Percentiles rank a stretch among this genome's conserved stretches.
Conservation (phyloP, 1,140 invertebrate genomes). For the Heliconius hewitsoni region DNA sequence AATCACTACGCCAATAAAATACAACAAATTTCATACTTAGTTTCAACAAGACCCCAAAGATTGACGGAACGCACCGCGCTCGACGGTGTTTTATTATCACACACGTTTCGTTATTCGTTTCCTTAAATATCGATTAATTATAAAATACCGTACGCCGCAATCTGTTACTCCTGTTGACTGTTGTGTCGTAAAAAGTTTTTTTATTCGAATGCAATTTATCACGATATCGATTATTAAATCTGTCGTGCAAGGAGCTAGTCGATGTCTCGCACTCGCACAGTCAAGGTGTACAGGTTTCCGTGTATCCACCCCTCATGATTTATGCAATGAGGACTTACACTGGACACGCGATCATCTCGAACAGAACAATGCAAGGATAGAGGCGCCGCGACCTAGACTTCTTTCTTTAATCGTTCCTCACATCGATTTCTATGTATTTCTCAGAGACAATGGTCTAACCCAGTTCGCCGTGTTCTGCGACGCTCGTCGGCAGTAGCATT, state of each 20-base stretch:
- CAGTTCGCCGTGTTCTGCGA: slow-evolving; percentile 54
- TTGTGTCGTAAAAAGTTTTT: slow-evolving; percentile 21
- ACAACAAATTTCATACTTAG: slow-evolving; percentile 23
- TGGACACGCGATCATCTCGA: slow-evolving; percentile 71
- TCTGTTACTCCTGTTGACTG: slow-evolving; percentile 20
- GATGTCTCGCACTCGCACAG: slow-evolving; percentile 18
- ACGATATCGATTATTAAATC: slow-evolving; percentile 29
- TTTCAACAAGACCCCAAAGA: background rate
- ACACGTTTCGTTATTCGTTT: background rate
- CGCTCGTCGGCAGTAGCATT: slow-evolving; percentile 40
- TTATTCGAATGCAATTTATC: slow-evolving; percentile 32
- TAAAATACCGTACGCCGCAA: slow-evolving; percentile 28
- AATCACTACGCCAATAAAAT: slow-evolving; percentile 35
- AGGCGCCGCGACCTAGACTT: slow-evolving; percentile 72
- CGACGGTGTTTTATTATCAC: slow-evolving; percentile 10
- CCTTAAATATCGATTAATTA: slow-evolving; percentile 17
- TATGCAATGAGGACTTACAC: slow-evolving; percentile 78
- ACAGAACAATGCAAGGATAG: slow-evolving; percentile 80
- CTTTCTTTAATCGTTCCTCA: slow-evolving; percentile 72
- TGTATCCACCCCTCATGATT: slow-evolving; percentile 69
- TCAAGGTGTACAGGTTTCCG: slow-evolving; percentile 40
- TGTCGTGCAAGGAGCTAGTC: slow-evolving; percentile 24
- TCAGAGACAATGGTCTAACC: slow-evolving; percentile 72
- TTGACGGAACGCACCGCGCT: background rate
- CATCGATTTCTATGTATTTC: slow-evolving; percentile 58